Conservation (phyloP, 1,140 invertebrate genomes). For the Drosophila subpulchrella region DNA sequence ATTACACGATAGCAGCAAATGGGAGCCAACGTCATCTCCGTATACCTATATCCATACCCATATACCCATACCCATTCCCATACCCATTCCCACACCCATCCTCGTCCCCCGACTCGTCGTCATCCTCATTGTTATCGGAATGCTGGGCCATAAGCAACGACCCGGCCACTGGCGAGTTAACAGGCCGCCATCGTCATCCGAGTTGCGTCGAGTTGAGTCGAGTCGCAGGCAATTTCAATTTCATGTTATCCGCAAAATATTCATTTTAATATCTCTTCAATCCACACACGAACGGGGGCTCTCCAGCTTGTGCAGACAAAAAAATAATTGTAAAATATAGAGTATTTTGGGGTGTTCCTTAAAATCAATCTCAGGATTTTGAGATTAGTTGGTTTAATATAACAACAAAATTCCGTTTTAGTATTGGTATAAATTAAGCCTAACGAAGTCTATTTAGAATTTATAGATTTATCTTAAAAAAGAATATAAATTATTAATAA, state of each 20-base stretch:
- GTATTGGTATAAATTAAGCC: no score
- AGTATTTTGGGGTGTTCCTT: background rate
- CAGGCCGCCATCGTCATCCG: constrained; percentile 48
- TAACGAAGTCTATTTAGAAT: no score
- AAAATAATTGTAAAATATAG: background rate
- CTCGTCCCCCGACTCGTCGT: constrained; percentile 17
- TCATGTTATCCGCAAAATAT: constrained; percentile 84
- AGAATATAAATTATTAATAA: no score
- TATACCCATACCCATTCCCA: constrained; percentile 4
- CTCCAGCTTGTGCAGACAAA: constrained; percentile 6
- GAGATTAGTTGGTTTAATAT: no score
- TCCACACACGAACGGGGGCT: constrained; percentile 46
- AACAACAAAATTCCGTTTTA: no score
- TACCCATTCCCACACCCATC: constrained; percentile 1
- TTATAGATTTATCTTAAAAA: no score
- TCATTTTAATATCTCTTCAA: constrained; percentile 83
- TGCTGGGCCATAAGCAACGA: constrained; percentile 69
- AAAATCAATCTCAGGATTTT: no score
- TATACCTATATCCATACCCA: constrained; percentile 5
- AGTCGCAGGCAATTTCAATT: constrained; percentile 79
- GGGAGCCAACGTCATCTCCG: constrained; percentile 57
- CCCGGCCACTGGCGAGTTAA: constrained; percentile 44
- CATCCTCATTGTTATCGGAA: constrained; percentile 76
- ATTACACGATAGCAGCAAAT: constrained; percentile 82
- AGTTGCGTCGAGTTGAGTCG: constrained; percentile 45